Base-by-base conservation (phyloP, 2,888 invertebrate genomes). In the Watsonalla cultraria region DNA sequence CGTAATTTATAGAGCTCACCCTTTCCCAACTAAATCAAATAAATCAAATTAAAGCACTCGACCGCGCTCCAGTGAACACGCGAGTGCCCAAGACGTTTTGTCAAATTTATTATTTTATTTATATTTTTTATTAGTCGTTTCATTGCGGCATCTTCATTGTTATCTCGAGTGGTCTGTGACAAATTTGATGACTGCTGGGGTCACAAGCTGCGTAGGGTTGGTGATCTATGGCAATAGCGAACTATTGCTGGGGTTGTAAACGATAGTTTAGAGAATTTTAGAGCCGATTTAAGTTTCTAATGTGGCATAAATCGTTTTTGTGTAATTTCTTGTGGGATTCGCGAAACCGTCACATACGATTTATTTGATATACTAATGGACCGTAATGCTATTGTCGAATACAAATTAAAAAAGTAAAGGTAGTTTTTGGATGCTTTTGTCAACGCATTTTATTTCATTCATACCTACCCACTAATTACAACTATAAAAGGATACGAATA, bases 81-180 rank as follows among this genome's bases (percentile, higher is more conserved):
- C 80, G 83, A 90, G 90, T 86, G 89, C 85, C 85, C 84, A 90
- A 90, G 90, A 90, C 90, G 90, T 90, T 90, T 90, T 90, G 90
- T 90, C 86, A 89, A 89, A 86, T 88, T 89, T 89, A 89, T 89
- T 89, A 90, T 90, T 89, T 88, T 86, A 89, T 90, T 90, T 86
- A 86, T 79, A 72, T 84, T 86, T 86, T 89, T 90, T 88, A 88
- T 89, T 86, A 80, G 78, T 76, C 72, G 74, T 76, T 76, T 75
- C 77, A 84, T 82, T 86, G 84, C 79, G 79, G 77, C 73, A 66
- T 81, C 79, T 76, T 76, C 74, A 82, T 90, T 90, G 89, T 90
- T 66, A 55, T 78, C 70, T 86, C 78, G 85, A 89, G 89, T 89
- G 83, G 83, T 76, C 88, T 90, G 90, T 90, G 90, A 90, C 90